Base-by-base conservation (phyloP, 2,888 invertebrate genomes). In the Machimus atricapillus region DNA sequence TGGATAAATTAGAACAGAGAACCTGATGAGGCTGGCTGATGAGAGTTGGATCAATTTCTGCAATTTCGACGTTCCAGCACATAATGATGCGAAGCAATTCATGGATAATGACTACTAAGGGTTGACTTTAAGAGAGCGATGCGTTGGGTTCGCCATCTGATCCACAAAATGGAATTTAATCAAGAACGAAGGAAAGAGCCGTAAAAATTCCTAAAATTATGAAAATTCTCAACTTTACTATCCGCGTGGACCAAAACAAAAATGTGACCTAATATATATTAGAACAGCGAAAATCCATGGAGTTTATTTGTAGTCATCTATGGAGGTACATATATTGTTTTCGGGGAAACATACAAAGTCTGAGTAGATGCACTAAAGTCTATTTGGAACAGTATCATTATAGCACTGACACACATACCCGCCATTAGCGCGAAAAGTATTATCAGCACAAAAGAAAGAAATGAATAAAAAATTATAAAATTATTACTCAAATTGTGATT, bases 141-240 rank as follows among this genome's bases (percentile, higher is more conserved):
- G 66, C 27, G 66, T 46, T 81, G 43, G 46, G 81, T 66, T 66
- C 27, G 8, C 31, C 23, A 31, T 81, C 31, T 46, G 7, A 27
- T 23, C 34, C 81, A 46, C 81, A 56, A 81, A 81, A 27, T 9
- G 81, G 81, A 81, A 81, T 81, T 81, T 81, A 81, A 81, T 81
- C 81, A 56, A 81, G 4, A 46, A 31, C 81, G 23, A 23, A 52
- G 27, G 19, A 56, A 52, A 56, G 86, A 52, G 46, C 46, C 87
- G 73, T 86, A 81, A 87, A 87, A 87, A 87, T 87, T 86, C 87
- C 86, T 79, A 27, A 23, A 86, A 87, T 87, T 87, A 87, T 87
- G 86, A 87, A 82, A 73, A 86, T 86, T 86, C 37, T 76, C 83
- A 52, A 52, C 19, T 52, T 9, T 27, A 66, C 27, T 66, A 66